These are phyloP conservation scores for Volucella inanis DNA, from an alignment of 2,888 invertebrate species.

Conservation along the genomic window DNA sequence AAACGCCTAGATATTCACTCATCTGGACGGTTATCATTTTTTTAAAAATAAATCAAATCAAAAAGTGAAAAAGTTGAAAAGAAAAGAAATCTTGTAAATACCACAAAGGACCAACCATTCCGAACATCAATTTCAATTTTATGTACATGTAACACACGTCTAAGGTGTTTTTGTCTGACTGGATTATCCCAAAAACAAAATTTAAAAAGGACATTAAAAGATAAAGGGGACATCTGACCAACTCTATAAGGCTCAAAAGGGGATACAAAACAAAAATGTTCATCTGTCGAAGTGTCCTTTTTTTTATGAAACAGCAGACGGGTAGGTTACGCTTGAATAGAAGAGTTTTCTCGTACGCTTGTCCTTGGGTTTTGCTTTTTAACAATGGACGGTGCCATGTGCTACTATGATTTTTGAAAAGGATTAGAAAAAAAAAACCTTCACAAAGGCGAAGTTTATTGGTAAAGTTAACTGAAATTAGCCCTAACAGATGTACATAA, in stretches of 20 bases:
- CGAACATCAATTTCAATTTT: conserved; percentile 29
- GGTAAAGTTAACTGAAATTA: too few species aligned
- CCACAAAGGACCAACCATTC: neutral
- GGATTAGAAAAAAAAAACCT: neutral
- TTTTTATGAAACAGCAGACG: neutral
- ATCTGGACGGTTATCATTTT: conserved; percentile 37
- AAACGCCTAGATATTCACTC: neutral
- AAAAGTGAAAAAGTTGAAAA: conserved; percentile 12
- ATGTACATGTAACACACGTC: neutral
- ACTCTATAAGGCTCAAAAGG: neutral
- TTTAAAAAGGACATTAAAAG: conserved; percentile 17
- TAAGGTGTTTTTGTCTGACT: conserved; percentile 18
- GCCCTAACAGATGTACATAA: too few species aligned
- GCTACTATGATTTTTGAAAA: neutral
- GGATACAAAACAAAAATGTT: neutral
- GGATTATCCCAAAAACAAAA: neutral
- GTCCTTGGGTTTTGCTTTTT: too few species aligned
- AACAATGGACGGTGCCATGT: too few species aligned
- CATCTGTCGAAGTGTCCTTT: neutral
- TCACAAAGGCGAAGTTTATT: too few species aligned
- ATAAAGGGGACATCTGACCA: conserved; percentile 1
- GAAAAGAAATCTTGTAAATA: conserved; percentile 1
- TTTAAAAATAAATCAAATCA: neutral
- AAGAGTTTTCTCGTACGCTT: too few species aligned
- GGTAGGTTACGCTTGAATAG: too few species aligned